Percentiles rank a stretch among this genome's conserved stretches.
Evolutionary conservation across 1,140 invertebrate species (phyloP).

Genomic region (Drosophila miranda): DNA sequence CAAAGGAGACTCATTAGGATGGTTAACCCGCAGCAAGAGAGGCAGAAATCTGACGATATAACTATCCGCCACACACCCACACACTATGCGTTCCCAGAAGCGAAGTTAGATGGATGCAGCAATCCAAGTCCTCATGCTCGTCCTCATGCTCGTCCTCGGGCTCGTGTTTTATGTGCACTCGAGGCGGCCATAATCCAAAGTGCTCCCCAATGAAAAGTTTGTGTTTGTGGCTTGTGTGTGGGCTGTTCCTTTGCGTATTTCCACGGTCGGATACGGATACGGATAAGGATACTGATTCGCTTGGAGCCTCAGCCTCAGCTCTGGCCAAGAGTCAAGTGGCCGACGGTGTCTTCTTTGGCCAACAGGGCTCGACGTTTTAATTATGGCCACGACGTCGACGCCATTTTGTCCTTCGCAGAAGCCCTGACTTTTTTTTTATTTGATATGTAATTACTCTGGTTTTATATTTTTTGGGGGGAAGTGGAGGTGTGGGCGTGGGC

Average conservation of each 20-base stretch:
- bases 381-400: slow-evolving; percentile 48
- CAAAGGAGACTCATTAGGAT: slow-evolving; percentile 53
- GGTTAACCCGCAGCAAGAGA: slow-evolving; percentile 40
- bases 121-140: slow-evolving; percentile 49
- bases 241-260: slow-evolving; percentile 24
- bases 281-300: slow-evolving; percentile 16
- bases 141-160: slow-evolving; percentile 20
- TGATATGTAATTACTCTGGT: slow-evolving; percentile 71
- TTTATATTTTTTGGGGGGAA: slow-evolving; percentile 35
- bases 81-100: neutral
- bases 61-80: slow-evolving; percentile 18
- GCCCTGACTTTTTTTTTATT: slow-evolving; percentile 67
- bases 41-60: slow-evolving; percentile 47
- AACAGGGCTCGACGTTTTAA: slow-evolving; percentile 60
- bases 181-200: slow-evolving; percentile 72
- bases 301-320: slow-evolving; percentile 15
- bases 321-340: slow-evolving; percentile 40
- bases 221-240: slow-evolving; percentile 55
- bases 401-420: slow-evolving; percentile 54
- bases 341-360: slow-evolving; percentile 41
- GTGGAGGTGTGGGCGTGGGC: slow-evolving; percentile 11
- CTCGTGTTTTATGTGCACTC: slow-evolving; percentile 74
- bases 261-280: slow-evolving; percentile 9
- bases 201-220: slow-evolving; percentile 73
- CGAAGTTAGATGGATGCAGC: slow-evolving; percentile 38